A percentile compares a stretch with the other conserved stretches of the same genome.
Evolutionary conservation across 1,140 invertebrate genomes (phyloP).

Genomic region (Drosophila nebulosa): DNA sequence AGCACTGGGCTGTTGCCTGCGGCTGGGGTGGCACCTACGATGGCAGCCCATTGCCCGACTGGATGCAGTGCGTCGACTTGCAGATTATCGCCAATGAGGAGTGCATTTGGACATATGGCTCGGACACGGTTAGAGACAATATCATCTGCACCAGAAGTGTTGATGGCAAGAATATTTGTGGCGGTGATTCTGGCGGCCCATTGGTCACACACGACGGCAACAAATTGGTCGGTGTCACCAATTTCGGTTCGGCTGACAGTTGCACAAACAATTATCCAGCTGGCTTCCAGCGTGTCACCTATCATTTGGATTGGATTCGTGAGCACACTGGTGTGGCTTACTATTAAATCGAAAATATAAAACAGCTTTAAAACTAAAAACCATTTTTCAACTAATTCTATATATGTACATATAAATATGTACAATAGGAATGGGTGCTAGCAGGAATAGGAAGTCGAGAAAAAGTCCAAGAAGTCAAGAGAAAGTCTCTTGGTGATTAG

Average conservation of each 20-base stretch:
- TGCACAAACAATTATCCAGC: constrained; percentile 76
- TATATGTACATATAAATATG: neutral
- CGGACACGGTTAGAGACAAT: neutral
- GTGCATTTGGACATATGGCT: neutral
- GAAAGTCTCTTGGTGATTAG: too few relatives aligned
- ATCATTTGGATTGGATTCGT: constrained; percentile 82
- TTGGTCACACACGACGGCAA: constrained; percentile 8
- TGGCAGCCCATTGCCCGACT: neutral
- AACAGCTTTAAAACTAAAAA: neutral
- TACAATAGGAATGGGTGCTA: neutral
- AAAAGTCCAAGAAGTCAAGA: too few relatives aligned
- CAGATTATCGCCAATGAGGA: neutral
- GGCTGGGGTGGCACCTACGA: constrained; percentile 41
- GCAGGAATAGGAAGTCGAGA: too few relatives aligned
- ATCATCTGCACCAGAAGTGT: neutral
- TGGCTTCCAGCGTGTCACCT: constrained; percentile 82
- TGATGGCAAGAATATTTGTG: neutral
- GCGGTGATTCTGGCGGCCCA: neutral
- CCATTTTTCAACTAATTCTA: neutral
- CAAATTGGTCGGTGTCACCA: constrained; percentile 23
- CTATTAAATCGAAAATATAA: constrained; percentile 1
- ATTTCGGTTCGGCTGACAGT: constrained; percentile 10
- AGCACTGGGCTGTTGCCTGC: constrained; percentile 34
- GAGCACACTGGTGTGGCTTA: constrained; percentile 42
- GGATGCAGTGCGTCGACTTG: neutral